These are phyloP conservation scores for Hoplostethus mediterraneus DNA, from an alignment of 2,797 vertebrate species.

Conservation along the genomic window DNA sequence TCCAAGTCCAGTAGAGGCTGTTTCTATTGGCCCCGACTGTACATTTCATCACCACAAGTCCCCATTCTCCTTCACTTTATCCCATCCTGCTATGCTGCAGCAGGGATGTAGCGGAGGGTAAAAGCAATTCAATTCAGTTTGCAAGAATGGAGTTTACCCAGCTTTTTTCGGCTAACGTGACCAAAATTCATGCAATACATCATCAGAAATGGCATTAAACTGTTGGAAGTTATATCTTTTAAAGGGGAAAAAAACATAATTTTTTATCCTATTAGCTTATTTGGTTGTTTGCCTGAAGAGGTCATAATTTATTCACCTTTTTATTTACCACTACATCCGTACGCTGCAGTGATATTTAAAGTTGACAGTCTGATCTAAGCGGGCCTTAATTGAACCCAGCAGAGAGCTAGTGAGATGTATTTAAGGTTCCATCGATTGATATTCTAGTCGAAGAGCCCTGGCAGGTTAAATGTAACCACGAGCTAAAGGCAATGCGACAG, in stretches of 20 bases:
- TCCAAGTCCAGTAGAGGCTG: conserved; percentile 12
- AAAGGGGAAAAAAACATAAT: no score
- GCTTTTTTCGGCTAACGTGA: no score
- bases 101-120: no score
- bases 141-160: no score
- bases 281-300: background rate
- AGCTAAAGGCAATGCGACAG: conserved; percentile 23
- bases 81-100: no score
- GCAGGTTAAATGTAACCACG: conserved; percentile 20
- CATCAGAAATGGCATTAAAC: no score
- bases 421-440: conserved; percentile 36
- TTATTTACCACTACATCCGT: background rate
- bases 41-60: conserved; percentile 5
- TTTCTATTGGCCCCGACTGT: conserved; percentile 38
- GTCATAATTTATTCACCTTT: background rate
- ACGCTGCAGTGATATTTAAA: conserved; percentile 1
- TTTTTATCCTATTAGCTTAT: no score
- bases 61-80: background rate
- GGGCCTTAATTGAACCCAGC: background rate
- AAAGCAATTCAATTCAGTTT: no score
- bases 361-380: background rate
- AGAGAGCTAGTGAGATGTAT: conserved; percentile 1
- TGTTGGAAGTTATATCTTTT: no score
- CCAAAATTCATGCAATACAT: no score
- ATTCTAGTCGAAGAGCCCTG: background rate